Conservation (phyloP, 53 echinoderm and acorn worm species). For the Astropecten irregularis region DNA sequence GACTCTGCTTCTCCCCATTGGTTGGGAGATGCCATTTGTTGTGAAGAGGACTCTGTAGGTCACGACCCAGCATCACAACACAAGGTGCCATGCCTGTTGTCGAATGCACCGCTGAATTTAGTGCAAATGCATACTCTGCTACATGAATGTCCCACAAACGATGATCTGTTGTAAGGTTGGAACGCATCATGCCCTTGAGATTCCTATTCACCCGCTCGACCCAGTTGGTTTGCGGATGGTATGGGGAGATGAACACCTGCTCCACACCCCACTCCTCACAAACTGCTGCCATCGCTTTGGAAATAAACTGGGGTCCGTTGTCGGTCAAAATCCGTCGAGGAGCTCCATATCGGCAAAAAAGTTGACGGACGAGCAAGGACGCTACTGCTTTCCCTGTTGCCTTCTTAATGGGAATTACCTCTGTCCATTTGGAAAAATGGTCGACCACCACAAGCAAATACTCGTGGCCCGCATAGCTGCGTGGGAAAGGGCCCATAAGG, state of each 20-base stretch:
- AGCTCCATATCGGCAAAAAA: constrained; percentile 66
- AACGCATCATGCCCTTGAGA: constrained; percentile 59
- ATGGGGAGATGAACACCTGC: constrained; percentile 52
- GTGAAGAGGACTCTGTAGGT: not conserved
- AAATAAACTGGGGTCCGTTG: constrained; percentile 70
- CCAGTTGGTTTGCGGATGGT: constrained; percentile 63
- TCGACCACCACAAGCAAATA: constrained; percentile 23
- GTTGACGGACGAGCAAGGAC: constrained; percentile 33
- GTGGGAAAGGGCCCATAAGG: constrained; percentile 51
- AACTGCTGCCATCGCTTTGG: constrained; percentile 23
- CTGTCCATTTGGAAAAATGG: constrained; percentile 39
- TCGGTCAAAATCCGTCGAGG: constrained; percentile 47
- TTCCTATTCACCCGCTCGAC: constrained; percentile 67
- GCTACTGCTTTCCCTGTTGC: constrained; percentile 55
- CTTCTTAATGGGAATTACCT: constrained; percentile 37
- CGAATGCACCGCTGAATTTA: constrained; percentile 18
- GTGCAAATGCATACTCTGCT: constrained; percentile 41
- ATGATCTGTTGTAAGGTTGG: constrained; percentile 49
- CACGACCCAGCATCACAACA: constrained; percentile 18
- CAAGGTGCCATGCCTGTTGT: constrained; percentile 17
- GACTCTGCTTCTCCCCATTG: not conserved
- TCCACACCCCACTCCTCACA: constrained; percentile 60
- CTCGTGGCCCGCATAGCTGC: constrained; percentile 37
- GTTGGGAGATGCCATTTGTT: not conserved
- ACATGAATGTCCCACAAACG: constrained; percentile 58